A percentile compares a stretch with the other conserved stretches of the same genome.
phyloP scores from a whole-genome alignment of 2,888 invertebrate species.

The Eulithis prunata region DNA sequence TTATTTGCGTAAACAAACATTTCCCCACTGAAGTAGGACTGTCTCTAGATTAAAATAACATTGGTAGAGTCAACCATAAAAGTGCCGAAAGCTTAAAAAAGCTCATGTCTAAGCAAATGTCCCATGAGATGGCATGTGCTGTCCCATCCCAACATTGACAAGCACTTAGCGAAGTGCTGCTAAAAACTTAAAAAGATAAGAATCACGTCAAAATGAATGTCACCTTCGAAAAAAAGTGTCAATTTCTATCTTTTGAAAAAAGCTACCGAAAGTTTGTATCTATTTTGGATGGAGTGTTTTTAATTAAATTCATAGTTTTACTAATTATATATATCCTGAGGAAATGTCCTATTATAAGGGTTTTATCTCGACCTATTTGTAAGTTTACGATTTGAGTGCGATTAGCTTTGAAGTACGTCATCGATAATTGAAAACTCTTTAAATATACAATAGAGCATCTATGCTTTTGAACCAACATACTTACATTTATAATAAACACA shows the following conservation, averaged over 20 bases:
- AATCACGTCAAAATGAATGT: conserved; percentile 33
- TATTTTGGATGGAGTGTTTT: conserved; percentile 64
- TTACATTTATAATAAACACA: too few species aligned
- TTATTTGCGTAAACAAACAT: too few species aligned
- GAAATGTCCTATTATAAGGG: conserved; percentile 65
- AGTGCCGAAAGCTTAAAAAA: background rate
- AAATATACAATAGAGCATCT: background rate
- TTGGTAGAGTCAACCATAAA: too few species aligned
- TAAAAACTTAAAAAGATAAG: conserved; percentile 61
- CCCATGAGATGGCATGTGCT: conserved; percentile 42
- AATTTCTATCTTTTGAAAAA: conserved; percentile 57
- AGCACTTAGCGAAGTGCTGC: conserved; percentile 60
- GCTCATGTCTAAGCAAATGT: conserved; percentile 6
- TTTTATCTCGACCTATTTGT: conserved; percentile 59
- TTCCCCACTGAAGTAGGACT: too few species aligned
- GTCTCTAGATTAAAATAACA: too few species aligned
- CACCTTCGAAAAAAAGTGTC: conserved; percentile 71
- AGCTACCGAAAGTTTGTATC: conserved; percentile 46
- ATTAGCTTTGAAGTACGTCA: too few species aligned
- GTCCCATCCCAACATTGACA: conserved; percentile 63
- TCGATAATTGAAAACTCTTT: background rate
- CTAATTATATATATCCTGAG: conserved; percentile 77
- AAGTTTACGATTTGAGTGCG: conserved; percentile 42
- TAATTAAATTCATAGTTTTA: conserved; percentile 68
- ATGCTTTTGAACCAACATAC: too few species aligned